Percentiles rank a stretch among this genome's conserved stretches.
Evolutionary conservation across 2,797 vertebrate species (phyloP).

Genomic region (Catharus ustulatus): DNA sequence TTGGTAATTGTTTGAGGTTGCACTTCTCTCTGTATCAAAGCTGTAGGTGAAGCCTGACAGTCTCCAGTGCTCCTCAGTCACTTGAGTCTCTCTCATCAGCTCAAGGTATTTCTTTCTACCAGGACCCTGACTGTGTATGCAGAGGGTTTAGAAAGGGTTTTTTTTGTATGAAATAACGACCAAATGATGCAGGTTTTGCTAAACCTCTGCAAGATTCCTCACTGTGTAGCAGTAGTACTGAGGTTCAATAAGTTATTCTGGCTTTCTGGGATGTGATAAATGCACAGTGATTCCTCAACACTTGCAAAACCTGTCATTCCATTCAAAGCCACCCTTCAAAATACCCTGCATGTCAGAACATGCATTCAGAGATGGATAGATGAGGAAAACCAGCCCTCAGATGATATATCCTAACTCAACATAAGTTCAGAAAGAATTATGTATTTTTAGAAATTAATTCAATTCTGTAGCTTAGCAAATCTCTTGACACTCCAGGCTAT

Average conservation of each 20-base stretch:
- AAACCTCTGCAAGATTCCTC: neutral
- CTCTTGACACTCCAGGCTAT: neutral
- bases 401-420: neutral
- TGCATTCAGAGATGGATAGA: neutral
- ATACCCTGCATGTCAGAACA: neutral
- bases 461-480: neutral
- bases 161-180: neutral
- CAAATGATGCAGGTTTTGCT: neutral
- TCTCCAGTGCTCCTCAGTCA: neutral
- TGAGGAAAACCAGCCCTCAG: neutral
- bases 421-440: neutral
- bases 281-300: neutral
- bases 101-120: neutral
- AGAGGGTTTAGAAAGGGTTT: neutral
- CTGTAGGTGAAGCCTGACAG: neutral
- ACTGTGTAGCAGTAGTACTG: neutral
- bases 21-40: neutral
- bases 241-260: neutral
- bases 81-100: neutral
- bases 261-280: neutral
- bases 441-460: neutral
- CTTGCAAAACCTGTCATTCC: neutral
- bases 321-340: neutral
- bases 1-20: neutral
- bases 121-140: neutral